Evolutionary conservation across 2,113 vertebrate genomes (phyloP).

Genomic region (Nannobrachium achirus): DNA sequence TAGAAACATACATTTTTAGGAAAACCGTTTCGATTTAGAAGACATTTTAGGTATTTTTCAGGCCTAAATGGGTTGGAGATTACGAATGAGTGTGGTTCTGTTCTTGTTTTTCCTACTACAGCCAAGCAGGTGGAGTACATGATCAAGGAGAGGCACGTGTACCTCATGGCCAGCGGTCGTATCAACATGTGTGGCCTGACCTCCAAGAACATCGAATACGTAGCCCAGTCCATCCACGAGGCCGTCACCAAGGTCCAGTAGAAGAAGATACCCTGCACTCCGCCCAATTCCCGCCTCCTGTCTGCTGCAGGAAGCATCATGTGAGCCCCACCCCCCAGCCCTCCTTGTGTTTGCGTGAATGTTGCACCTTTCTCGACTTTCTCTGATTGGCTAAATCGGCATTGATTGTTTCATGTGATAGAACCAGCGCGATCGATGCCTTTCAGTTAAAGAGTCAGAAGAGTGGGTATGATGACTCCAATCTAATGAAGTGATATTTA

Average conservation of each 20-base stretch:
- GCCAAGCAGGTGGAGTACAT: conserved; percentile 94
- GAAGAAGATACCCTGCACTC: conserved; percentile 33
- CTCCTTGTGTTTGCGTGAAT: not conserved
- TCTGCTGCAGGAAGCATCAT: conserved; percentile 18
- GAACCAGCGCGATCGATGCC: conserved; percentile 22
- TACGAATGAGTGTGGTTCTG: not conserved
- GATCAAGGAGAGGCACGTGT: conserved; percentile 94
- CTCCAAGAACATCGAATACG: conserved; percentile 93
- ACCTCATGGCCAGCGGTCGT: conserved; percentile 95
- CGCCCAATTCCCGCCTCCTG: conserved; percentile 24
- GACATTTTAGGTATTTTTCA: too few relatives aligned
- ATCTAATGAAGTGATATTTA: conserved; percentile 38
- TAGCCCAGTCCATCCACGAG: conserved; percentile 95
- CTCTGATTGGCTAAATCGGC: conserved; percentile 36
- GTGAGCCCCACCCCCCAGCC: conserved; percentile 1
- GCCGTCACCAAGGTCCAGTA: conserved; percentile 90
- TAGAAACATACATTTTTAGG: too few relatives aligned
- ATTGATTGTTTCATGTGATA: conserved; percentile 8
- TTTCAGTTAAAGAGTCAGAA: conserved; percentile 29
- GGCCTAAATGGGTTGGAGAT: too few relatives aligned
- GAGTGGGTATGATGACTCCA: not conserved
- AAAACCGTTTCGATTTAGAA: too few relatives aligned
- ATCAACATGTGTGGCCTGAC: conserved; percentile 99
- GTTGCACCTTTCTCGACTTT: not conserved
- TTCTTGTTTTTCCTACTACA: conserved; percentile 57